A percentile compares a stretch with the other conserved stretches of the same genome.
Evolutionary conservation across 2,113 vertebrate species (phyloP).

Genomic region (Onychostoma macrolepis): DNA sequence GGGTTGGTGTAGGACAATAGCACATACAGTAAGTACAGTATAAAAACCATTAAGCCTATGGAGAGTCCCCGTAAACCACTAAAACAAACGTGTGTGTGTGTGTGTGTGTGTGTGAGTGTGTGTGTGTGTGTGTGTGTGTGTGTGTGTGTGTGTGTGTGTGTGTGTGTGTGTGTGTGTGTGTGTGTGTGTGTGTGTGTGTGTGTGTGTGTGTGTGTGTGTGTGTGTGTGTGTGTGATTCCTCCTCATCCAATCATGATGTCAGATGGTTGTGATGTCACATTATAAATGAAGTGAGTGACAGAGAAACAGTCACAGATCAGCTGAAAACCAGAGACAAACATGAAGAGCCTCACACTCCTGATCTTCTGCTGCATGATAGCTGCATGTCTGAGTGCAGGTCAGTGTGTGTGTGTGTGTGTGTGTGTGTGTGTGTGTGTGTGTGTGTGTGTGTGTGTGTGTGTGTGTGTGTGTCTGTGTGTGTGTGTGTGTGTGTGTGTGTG

Average conservation of each 20-base stretch:
- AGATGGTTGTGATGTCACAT: neutral
- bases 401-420: neutral
- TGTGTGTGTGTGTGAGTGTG: no score
- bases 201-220: neutral
- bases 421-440: neutral
- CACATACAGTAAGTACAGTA: no score
- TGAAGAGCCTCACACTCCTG: neutral
- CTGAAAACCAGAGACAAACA: neutral
- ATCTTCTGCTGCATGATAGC: neutral
- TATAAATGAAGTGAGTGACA: neutral
- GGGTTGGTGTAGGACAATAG: no score
- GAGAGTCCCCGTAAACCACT: no score
- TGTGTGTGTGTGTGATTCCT: neutral
- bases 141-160: neutral
- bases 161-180: no score
- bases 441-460: neutral
- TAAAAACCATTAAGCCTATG: no score
- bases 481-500: no score
- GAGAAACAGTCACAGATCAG: neutral
- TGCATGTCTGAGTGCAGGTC: neutral
- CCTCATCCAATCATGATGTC: neutral
- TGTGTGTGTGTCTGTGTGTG: no score
- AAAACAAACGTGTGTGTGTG: neutral
- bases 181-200: neutral
- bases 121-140: neutral